These are phyloP conservation scores for Adelognathus sp. DNA, from an alignment of 2,888 invertebrate genomes.

Conservation along the genomic window DNA sequence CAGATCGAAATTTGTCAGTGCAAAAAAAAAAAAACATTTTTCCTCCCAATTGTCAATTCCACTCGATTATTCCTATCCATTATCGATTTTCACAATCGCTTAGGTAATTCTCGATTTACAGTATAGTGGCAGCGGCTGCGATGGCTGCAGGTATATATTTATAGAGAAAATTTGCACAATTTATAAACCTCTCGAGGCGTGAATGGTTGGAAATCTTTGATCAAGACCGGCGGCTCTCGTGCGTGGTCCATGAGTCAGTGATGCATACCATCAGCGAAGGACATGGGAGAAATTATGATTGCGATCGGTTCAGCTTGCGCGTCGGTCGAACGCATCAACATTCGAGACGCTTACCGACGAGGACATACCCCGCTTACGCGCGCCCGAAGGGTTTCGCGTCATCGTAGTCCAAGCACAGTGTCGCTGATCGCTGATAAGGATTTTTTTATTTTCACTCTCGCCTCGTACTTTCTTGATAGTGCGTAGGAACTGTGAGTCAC, in stretches of 20 bases:
- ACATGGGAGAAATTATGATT: not conserved
- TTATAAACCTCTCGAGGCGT: constrained; percentile 15
- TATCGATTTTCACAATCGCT: constrained; percentile 7
- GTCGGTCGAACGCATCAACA: constrained; percentile 18
- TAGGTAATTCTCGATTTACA: not conserved
- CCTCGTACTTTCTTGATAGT: constrained; percentile 12
- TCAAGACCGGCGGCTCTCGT: not conserved
- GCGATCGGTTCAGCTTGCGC: constrained; percentile 8
- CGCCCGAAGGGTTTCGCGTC: constrained; percentile 25
- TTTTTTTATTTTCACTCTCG: not conserved
- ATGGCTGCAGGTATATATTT: not conserved
- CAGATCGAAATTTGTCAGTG: not conserved
- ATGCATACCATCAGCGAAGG: constrained; percentile 14
- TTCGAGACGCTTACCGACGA: constrained; percentile 20
- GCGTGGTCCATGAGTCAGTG: constrained; percentile 24
- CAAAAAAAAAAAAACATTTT: not conserved
- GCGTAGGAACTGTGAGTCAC: constrained; percentile 17
- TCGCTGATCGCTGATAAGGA: not conserved
- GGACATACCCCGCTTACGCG: constrained; percentile 12
- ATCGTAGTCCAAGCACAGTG: constrained; percentile 26
- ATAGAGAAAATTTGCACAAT: constrained; percentile 6
- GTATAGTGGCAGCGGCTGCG: not conserved
- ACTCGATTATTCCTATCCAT: not conserved
- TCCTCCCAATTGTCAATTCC: not conserved
- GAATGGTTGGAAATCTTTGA: not conserved